phyloP scores from a whole-genome alignment of 64 coral and sea anemone species.

The Stylophora pistillata region DNA sequence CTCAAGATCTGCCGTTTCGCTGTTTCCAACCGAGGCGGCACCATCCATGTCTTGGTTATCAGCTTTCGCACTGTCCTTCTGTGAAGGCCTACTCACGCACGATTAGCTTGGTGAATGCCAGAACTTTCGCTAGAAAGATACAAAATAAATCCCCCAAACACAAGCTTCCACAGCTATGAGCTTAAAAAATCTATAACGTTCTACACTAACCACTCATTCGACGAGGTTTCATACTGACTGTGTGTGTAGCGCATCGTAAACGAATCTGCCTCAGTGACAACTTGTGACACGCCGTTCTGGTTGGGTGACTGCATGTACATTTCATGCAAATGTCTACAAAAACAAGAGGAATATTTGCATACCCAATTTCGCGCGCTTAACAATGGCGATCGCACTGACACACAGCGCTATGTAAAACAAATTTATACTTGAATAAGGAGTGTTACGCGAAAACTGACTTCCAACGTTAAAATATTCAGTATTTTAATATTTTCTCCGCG shows the following conservation, averaged over 20 bases:
- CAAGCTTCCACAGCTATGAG: background rate
- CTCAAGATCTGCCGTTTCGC: conserved; percentile 60
- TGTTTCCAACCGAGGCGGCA: conserved; percentile 9
- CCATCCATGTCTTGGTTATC: conserved; percentile 29
- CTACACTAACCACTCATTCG: background rate
- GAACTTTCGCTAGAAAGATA: background rate
- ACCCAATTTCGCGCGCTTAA: conserved; percentile 26
- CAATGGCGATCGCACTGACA: background rate
- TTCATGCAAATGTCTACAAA: conserved; percentile 88
- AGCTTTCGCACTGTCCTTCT: conserved; percentile 23
- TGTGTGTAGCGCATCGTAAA: conserved; percentile 28
- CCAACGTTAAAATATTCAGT: background rate
- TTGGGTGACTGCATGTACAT: conserved; percentile 80
- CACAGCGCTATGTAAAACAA: background rate
- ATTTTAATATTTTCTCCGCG: background rate
- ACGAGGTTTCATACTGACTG: background rate
- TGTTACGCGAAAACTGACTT: background rate
- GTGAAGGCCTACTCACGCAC: background rate
- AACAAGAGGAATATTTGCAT: conserved; percentile 81
- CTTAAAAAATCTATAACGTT: background rate
- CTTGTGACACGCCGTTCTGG: conserved; percentile 53
- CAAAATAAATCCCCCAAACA: background rate
- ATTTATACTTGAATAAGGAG: background rate
- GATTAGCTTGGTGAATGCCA: background rate
- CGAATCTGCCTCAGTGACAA: conserved; percentile 31